These are phyloP conservation scores for Ennomos erosarius DNA, from an alignment of 2,888 invertebrate species.

Conservation along the genomic window DNA sequence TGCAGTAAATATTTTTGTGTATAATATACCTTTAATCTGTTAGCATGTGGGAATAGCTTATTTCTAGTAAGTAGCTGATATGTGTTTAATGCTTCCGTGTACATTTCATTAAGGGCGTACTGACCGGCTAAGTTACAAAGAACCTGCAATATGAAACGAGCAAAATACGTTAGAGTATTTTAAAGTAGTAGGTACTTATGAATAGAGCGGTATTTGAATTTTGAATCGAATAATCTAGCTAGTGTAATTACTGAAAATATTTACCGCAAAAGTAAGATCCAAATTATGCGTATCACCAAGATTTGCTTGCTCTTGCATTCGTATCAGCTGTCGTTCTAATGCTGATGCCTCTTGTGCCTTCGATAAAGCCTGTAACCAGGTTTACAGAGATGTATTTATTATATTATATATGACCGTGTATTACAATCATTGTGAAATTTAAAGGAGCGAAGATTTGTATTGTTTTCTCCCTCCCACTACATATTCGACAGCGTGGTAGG, in stretches of 20 bases:
- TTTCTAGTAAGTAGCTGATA: conserved; percentile 97
- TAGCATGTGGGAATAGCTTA: conserved; percentile 96
- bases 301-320: conserved; percentile 96
- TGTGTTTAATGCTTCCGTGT: conserved; percentile 97
- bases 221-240: not conserved
- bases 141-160: conserved; percentile 85
- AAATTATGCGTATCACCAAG: conserved; percentile 96
- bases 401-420: no score
- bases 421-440: no score
- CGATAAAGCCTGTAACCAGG: conserved; percentile 86
- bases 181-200: no score
- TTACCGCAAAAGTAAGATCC: conserved; percentile 97
- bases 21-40: conserved; percentile 92
- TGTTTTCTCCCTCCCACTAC: no score
- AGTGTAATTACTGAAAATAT: conserved; percentile 40
- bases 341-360: conserved; percentile 99
- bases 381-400: no score
- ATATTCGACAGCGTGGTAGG: no score
- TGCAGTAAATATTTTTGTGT: conserved; percentile 2
- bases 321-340: conserved; percentile 94
- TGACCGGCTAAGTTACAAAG: conserved; percentile 98
- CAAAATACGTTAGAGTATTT: no score
- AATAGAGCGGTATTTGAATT: no score
- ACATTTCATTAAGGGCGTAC: conserved; percentile 97
- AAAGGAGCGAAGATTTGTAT: no score